phyloP scores from a whole-genome alignment of 2,888 invertebrate genomes.

The Pammene aurita region DNA sequence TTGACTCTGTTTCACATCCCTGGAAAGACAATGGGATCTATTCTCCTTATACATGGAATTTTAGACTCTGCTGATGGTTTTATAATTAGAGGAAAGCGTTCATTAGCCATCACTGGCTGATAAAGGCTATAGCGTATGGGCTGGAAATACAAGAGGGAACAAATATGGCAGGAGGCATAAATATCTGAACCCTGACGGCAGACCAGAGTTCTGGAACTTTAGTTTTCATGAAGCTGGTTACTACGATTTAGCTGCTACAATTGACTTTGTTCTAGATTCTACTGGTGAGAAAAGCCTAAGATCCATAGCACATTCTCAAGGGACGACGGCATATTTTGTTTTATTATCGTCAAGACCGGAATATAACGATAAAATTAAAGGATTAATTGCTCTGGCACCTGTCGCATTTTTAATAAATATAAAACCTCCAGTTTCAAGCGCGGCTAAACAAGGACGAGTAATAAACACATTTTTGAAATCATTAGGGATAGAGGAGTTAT shows the following conservation, averaged over 20 bases:
- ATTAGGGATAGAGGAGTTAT: constrained; percentile 41
- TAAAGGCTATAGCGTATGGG: constrained; percentile 49
- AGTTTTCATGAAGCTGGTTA: constrained; percentile 42
- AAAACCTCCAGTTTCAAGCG: constrained; percentile 30
- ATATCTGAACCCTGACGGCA: constrained; percentile 29
- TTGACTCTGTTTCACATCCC: constrained; percentile 50
- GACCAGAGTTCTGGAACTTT: constrained; percentile 41
- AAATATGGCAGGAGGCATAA: constrained; percentile 19
- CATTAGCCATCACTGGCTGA: constrained; percentile 50
- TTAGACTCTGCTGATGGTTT: constrained; percentile 52
- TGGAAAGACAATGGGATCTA: constrained; percentile 45
- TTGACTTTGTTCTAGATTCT: constrained; percentile 34
- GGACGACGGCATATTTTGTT: constrained; percentile 37
- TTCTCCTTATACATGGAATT: constrained; percentile 53
- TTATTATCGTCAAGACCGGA: constrained; percentile 38
- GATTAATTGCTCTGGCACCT: constrained; percentile 33
- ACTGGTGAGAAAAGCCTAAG: constrained; percentile 20
- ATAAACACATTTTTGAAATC: constrained; percentile 30
- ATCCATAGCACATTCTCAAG: constrained; percentile 42
- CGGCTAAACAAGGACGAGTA: constrained; percentile 4
- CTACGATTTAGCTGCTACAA: constrained; percentile 39
- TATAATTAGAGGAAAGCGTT: constrained; percentile 51
- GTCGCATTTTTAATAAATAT: constrained; percentile 46
- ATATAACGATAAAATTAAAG: constrained; percentile 42
- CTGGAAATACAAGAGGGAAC: constrained; percentile 35